Evolutionary conservation across 2,888 invertebrate species (phyloP), one percentile per base, ranked within the genome.

Genomic region (Pomacea canaliculata): DNA sequence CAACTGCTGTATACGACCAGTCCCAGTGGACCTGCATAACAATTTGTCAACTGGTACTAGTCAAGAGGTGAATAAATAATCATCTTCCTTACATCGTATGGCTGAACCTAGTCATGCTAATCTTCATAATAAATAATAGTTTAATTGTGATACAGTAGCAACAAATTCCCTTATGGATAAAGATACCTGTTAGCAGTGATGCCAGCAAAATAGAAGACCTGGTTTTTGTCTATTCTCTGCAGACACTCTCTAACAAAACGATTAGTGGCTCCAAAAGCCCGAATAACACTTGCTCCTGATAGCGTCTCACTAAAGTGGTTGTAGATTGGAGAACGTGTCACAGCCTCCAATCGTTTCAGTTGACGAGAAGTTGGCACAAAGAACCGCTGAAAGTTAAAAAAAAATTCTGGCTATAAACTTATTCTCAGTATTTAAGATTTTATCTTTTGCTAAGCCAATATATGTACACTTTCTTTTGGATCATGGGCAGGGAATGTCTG

Each of bases 151-250:
- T 37, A 37, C 37, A 37, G 37, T 37, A 37, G 1, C 37, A 37
- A 37, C 37, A 37, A 37, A 37, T 37, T 5, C 37, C 37, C 5
- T 37, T 37, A 37, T 37, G 37, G 37, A 37, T 37, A 37, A 37
- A 37, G 37, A 16, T 65, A 83, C 83, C 82, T 78, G 76, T 83
- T 83, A 7, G 82, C 80, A 8, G 81, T 76, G 48, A 80, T 83
- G 37, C 82, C 82, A 63, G 85, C 83, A 70, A 88, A 89, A 78
- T 86, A 88, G 91, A 96, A 96, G 67, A 95, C 93, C 92, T 97
- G 96, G 77, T 89, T 89, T 76, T 85, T 83, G 74, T 89, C 87
- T 10, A 89, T 85, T n/a, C 80, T 78, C 13, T 82, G 71, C 48
- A 84, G 80, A 7, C 84, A 85, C 37, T 77, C 79, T 66, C 71